These are phyloP conservation scores for Bombus soroeensis DNA, from an alignment of 1,140 invertebrate species.

Conservation along the genomic window DNA sequence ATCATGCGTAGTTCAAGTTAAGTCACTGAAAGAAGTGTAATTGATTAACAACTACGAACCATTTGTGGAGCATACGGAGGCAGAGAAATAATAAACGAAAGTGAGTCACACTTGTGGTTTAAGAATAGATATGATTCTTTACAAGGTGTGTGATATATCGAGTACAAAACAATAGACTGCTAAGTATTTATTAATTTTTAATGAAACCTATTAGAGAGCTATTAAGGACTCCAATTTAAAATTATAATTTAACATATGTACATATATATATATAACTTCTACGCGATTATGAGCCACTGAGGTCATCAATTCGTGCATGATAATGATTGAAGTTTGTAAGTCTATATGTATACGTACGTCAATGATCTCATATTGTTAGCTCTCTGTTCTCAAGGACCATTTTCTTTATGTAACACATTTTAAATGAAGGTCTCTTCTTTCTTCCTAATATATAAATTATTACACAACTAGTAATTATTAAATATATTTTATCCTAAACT, in stretches of 20 bases:
- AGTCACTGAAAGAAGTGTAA: slow-evolving; percentile 1
- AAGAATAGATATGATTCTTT: slow-evolving; percentile 35
- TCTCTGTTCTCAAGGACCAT: slow-evolving; percentile 23
- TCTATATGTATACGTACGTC: not conserved
- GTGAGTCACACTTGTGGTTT: slow-evolving; percentile 37
- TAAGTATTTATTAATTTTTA: slow-evolving; percentile 8
- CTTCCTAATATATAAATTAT: not conserved
- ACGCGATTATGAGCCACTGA: not conserved
- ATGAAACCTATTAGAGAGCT: not conserved
- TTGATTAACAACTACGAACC: slow-evolving; percentile 29
- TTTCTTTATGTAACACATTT: slow-evolving; percentile 19
- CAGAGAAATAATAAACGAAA: slow-evolving; percentile 36
- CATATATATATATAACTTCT: not conserved
- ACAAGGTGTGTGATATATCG: not conserved
- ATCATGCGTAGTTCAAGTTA: not conserved
- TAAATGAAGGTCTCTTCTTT: not conserved
- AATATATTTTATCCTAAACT: not conserved
- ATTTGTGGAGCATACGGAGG: slow-evolving; percentile 14
- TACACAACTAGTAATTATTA: not conserved
- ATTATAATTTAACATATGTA: not conserved
- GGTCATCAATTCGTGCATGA: not conserved
- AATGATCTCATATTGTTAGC: slow-evolving; percentile 22
- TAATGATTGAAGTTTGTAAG: slow-evolving; percentile 10
- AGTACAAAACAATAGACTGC: not conserved
- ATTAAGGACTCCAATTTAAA: not conserved